Base-by-base conservation (phyloP, 2,888 invertebrate genomes). In the Melinaea menophilus region DNA sequence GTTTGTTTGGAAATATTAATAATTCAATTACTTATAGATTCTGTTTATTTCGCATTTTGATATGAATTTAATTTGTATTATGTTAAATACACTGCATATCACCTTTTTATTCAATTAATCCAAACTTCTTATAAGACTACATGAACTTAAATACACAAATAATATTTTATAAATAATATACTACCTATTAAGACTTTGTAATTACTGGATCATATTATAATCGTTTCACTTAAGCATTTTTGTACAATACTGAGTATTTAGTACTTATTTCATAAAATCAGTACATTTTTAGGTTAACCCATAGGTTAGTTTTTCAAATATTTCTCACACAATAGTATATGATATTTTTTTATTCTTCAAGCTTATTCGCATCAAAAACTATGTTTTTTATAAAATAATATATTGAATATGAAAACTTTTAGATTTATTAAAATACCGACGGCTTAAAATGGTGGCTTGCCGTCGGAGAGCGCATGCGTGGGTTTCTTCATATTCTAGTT, bases 1-100 rank as follows among this genome's bases (percentile, higher is more conserved):
- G 75, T 72, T 76, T 78, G 59, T 64, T 63, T 62, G 35, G 41
- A 58, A 54, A 22, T 9, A 54, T 63, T 48, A 41, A 9, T 41
- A 3, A 41, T 41, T 9, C 41, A 31, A 51, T 31, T 31, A 31
- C 31, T n/a, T 7, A 9, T 31, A 51, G 9, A 9, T 51, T 31
- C 9, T 51, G 7, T 31, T 51, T 31, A 51, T 22, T 51, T 51
- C 22, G 9, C 31, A 31, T 9, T 3, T 51, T 3, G 22, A 51
- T 51, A 31, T 4, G 31, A 51, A 13, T 51, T 22, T 51, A 51
- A 51, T 51, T 22, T 51, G 11, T 31, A 5, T 7, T 13, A 2
- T 3, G 48, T 48, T 13, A 3, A 48, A 41, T 3, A 37, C 7
- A 41, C 41, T 9, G 41, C 41, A 75, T 74, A 64, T 61, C 65